These are phyloP conservation scores for Eupithecia abbreviata DNA, from an alignment of 2,888 invertebrate species.

Conservation along the genomic window DNA sequence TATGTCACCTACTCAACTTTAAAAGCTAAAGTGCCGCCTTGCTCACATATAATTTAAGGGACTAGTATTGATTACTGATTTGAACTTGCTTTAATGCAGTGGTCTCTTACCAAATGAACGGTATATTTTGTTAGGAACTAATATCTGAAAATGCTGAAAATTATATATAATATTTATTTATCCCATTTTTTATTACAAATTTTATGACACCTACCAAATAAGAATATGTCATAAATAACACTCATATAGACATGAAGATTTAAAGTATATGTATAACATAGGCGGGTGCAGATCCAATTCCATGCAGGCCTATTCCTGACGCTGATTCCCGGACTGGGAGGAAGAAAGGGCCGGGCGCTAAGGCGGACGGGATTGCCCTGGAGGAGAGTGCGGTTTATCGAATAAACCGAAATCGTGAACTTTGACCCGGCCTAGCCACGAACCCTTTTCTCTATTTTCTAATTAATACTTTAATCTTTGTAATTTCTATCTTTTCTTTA, in stretches of 20 bases:
- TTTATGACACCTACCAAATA: background rate
- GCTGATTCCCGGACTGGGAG: no score
- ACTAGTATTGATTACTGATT: background rate
- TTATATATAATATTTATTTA: no score
- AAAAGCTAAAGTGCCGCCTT: background rate
- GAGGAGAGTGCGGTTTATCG: no score
- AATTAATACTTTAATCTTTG: no score
- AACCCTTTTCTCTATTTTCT: no score
- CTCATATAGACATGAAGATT: background rate
- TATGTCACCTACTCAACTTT: background rate
- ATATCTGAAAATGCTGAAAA: background rate
- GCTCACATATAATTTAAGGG: background rate
- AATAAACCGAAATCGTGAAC: no score
- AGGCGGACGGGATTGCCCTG: no score
- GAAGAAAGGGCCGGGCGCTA: no score
- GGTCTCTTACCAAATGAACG: background rate
- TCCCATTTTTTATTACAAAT: no score
- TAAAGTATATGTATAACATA: background rate
- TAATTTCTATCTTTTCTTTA: no score
- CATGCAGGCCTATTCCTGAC: no score
- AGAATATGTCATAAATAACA: background rate
- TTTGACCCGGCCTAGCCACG: no score
- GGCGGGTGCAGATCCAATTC: background rate
- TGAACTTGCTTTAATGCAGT: background rate
- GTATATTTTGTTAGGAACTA: background rate